A percentile compares a stretch with the other conserved stretches of the same genome.
These are phyloP conservation scores for Mus pahari DNA, from an alignment of 2,113 vertebrate genomes.

Conservation along the genomic window DNA sequence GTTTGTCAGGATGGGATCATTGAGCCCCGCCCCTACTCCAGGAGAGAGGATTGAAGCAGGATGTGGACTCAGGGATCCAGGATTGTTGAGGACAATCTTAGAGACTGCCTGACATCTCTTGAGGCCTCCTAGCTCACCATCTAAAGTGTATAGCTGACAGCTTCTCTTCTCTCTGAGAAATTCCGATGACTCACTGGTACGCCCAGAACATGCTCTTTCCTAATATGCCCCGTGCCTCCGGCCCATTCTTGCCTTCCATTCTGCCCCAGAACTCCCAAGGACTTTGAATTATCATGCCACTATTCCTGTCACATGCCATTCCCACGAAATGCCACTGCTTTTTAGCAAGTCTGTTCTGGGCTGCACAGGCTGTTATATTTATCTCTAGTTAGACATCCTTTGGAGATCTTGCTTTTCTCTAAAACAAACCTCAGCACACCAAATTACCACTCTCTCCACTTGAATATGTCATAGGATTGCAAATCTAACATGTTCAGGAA, in stretches of 20 bases:
- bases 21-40: not conserved
- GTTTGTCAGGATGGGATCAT: not conserved
- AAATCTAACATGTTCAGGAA: not conserved
- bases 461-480: not conserved
- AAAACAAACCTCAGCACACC: not conserved
- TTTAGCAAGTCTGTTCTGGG: not conserved
- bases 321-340: not conserved
- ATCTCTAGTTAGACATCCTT: not conserved
- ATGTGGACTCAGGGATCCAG: not conserved
- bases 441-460: not conserved
- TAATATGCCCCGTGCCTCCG: not conserved
- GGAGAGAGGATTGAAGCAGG: not conserved
- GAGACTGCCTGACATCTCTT: not conserved
- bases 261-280: not conserved
- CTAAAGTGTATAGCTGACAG: not conserved
- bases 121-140: not conserved
- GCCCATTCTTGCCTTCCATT: not conserved
- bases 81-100: not conserved
- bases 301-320: not conserved
- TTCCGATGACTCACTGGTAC: not conserved
- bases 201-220: not conserved
- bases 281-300: not conserved
- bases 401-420: not conserved
- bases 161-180: not conserved
- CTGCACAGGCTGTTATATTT: not conserved